Conservation (phyloP, 2,888 invertebrate species). For the Pristionchus entomophagus region DNA sequence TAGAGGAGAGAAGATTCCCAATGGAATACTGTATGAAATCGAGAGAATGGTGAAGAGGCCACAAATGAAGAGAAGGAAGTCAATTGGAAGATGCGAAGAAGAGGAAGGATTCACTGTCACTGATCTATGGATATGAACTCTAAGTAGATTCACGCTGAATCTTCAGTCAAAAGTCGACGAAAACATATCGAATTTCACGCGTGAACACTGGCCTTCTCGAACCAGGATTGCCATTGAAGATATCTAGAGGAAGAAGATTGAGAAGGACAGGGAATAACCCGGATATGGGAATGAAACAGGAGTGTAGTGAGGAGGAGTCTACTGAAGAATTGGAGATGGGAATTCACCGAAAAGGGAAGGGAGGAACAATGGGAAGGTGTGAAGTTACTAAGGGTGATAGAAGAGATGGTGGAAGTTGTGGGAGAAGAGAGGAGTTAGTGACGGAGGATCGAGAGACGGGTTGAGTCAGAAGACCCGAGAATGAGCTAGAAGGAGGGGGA, state of each 20-base stretch:
- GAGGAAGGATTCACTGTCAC: neutral
- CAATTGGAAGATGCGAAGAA: neutral
- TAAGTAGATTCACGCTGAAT: neutral
- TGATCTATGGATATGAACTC: neutral
- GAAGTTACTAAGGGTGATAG: neutral
- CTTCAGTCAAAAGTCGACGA: neutral
- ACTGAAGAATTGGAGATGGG: neutral
- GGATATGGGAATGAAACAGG: neutral
- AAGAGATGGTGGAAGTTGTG: no score
- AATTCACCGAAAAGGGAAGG: neutral
- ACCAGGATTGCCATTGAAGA: neutral
- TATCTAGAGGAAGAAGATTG: neutral
- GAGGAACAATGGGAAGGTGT: conserved; percentile 29
- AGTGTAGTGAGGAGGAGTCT: neutral
- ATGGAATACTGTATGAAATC: conserved; percentile 18
- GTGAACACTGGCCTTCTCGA: neutral
- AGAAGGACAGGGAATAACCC: neutral
- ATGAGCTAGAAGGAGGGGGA: neutral
- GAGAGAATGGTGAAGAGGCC: neutral
- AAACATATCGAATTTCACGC: neutral
- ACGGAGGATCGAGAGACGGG: neutral
- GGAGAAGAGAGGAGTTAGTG: neutral
- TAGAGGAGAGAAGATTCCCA: neutral
- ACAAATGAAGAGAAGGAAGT: neutral
- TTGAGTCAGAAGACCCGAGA: neutral